These are phyloP conservation scores for Melanotaenia pygmaea DNA, from an alignment of 2,797 vertebrate genomes.

Conservation along the genomic window DNA sequence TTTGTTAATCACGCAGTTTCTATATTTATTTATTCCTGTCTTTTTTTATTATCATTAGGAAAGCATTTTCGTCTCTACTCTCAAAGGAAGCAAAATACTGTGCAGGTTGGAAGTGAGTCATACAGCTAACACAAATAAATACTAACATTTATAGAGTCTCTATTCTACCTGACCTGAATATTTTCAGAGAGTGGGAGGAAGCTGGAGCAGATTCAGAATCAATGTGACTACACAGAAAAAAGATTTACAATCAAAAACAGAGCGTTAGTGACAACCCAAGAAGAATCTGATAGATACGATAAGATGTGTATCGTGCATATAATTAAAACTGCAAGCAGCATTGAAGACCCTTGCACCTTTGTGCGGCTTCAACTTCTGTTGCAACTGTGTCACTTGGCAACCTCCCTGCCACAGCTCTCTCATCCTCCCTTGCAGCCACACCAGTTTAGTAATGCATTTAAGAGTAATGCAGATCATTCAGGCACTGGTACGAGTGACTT, in stretches of 20 bases:
- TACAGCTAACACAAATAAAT: constrained; percentile 43
- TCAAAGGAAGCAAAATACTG: constrained; percentile 31
- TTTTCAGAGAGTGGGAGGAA: constrained; percentile 64
- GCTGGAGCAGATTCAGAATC: constrained; percentile 60
- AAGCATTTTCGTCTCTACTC: neutral
- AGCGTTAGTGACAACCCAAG: constrained; percentile 14
- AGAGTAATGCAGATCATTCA: no score
- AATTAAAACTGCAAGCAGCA: no score
- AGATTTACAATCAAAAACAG: constrained; percentile 28
- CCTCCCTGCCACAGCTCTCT: no score
- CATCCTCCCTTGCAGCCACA: no score
- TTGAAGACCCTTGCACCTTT: no score
- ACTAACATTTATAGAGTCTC: constrained; percentile 63
- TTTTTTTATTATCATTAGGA: constrained; percentile 1
- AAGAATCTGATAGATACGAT: constrained; percentile 24
- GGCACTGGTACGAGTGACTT: no score
- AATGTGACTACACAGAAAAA: constrained; percentile 43
- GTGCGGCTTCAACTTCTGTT: no score
- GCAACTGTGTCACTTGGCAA: no score
- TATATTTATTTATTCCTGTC: neutral
- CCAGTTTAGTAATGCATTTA: no score
- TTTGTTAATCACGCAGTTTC: neutral
- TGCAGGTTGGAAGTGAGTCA: constrained; percentile 47
- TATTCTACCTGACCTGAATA: constrained; percentile 68
- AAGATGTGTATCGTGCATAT: neutral